Conservation (phyloP, 2,888 invertebrate genomes). For the Drosophila basisetae region DNA sequence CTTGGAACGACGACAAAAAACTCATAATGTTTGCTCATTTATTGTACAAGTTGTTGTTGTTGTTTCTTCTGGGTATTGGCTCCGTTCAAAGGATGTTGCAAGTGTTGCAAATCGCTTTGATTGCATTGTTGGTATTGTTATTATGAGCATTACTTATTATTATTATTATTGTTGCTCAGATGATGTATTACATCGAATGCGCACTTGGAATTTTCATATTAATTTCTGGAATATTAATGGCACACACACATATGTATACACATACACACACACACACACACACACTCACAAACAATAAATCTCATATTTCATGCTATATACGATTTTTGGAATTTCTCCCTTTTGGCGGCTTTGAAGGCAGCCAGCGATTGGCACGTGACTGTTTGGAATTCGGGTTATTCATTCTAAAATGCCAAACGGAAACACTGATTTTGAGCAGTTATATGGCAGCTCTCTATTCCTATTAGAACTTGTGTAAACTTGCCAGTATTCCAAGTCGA, state of each 20-base stretch:
- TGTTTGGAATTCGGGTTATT: conserved; percentile 15
- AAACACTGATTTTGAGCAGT: neutral
- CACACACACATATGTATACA: conserved; percentile 17
- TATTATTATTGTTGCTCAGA: conserved; percentile 54
- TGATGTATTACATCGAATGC: conserved; percentile 74
- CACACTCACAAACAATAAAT: conserved; percentile 26
- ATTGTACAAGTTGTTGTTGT: conserved; percentile 33
- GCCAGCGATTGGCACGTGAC: conserved; percentile 42
- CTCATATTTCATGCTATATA: conserved; percentile 64
- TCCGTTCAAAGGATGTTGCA: conserved; percentile 69
- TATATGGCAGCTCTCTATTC: neutral
- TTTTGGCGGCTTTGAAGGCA: conserved; percentile 1
- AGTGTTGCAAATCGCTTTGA: conserved; percentile 81
- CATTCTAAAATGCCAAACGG: conserved; percentile 17
- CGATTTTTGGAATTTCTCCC: conserved; percentile 41
- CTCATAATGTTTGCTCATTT: conserved; percentile 73
- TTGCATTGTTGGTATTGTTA: conserved; percentile 75
- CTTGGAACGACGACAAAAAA: conserved; percentile 18
- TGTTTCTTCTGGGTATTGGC: conserved; percentile 16
- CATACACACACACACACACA: conserved; percentile 19
- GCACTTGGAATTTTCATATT: conserved; percentile 80
- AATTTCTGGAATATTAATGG: conserved; percentile 76
- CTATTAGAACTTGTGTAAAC: neutral
- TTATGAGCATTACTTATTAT: conserved; percentile 57
- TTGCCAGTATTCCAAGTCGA: neutral